A percentile compares a stretch with the other conserved stretches of the same genome.
Evolutionary conservation across 2,888 invertebrate species (phyloP).

Genomic region (Watsonalla cultraria): DNA sequence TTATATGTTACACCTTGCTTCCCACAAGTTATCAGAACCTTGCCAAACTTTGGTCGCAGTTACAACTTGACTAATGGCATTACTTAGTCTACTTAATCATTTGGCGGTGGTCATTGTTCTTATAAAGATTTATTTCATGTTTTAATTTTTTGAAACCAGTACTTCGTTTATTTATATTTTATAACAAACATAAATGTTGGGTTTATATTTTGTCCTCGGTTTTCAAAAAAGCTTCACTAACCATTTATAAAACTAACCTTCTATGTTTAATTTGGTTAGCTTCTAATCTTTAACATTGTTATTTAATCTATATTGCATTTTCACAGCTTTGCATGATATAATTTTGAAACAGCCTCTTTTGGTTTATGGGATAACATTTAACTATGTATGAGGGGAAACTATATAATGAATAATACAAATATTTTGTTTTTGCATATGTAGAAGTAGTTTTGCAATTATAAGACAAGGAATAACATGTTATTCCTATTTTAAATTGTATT

Average conservation of each 20-base stretch:
- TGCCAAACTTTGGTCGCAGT: conserved; percentile 4
- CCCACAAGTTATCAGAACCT: conserved; percentile 15
- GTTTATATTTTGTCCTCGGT: no score
- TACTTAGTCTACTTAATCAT: not conserved
- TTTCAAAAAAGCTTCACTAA: no score
- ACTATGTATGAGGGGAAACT: conserved; percentile 4
- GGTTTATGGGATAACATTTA: conserved; percentile 44
- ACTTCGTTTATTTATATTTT: no score
- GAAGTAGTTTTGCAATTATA: not conserved
- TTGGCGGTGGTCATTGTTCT: not conserved
- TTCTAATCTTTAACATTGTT: not conserved
- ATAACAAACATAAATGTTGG: no score
- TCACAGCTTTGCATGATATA: conserved; percentile 60
- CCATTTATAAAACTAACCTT: no score
- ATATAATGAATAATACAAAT: not conserved
- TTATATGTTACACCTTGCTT: conserved; percentile 25
- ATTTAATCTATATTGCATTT: conserved; percentile 4
- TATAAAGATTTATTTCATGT: not conserved
- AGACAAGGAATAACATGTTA: no score
- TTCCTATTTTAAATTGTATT: no score
- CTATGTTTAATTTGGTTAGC: no score
- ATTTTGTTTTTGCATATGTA: not conserved
- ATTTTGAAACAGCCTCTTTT: conserved; percentile 78
- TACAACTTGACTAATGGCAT: not conserved
- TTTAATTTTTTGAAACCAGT: no score